A percentile compares a stretch with the other conserved stretches of the same genome.
Conservation (phyloP, 2,113 vertebrate species). For the Podarcis cretensis region DNA sequence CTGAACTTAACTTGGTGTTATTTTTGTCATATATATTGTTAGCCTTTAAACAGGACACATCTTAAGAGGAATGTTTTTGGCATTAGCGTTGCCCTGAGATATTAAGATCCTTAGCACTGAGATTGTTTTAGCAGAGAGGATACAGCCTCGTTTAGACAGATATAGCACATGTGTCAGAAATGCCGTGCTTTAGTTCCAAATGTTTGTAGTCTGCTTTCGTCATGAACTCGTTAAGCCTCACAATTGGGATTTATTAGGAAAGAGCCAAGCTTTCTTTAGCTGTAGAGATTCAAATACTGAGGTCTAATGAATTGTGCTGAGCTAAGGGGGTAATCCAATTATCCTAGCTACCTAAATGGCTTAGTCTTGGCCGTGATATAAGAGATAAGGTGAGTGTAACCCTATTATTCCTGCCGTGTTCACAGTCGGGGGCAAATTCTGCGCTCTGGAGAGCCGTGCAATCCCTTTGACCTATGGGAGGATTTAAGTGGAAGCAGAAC, state of each 20-base stretch:
- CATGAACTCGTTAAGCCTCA: fast-evolving
- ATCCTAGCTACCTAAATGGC: neutral
- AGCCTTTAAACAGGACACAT: neutral
- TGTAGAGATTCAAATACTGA: neutral
- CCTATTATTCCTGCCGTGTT: neutral
- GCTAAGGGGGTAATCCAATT: conserved; percentile 10
- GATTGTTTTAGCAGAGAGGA: neutral
- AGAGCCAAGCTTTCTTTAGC: neutral
- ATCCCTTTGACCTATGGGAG: neutral
- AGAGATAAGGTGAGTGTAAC: neutral
- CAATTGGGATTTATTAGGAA: neutral
- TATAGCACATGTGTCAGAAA: neutral
- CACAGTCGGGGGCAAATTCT: neutral
- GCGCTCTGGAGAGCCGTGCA: neutral
- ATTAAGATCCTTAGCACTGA: neutral
- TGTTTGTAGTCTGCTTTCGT: neutral
- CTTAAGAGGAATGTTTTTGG: neutral
- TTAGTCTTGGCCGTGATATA: neutral
- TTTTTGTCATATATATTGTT: neutral
- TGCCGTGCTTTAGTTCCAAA: neutral
- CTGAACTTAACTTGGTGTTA: neutral
- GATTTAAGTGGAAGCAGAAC: neutral
- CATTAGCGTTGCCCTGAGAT: neutral
- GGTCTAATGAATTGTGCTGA: neutral
- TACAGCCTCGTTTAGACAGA: neutral